Conservation (phyloP, 1,140 invertebrate species). For the Brachionus asplanchnoidis region DNA sequence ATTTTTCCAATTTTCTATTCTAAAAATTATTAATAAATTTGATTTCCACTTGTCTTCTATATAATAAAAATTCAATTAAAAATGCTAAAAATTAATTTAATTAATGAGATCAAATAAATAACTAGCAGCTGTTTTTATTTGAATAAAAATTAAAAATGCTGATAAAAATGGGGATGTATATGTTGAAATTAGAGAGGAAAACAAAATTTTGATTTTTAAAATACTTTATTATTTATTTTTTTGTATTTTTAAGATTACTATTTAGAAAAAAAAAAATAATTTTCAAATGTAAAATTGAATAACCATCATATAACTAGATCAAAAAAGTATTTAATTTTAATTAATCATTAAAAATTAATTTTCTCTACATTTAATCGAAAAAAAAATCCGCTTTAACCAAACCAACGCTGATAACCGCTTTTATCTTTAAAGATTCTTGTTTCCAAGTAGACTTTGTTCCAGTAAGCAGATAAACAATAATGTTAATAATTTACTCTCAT, state of each 20-base stretch:
- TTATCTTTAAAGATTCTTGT: background rate
- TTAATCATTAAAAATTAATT: background rate
- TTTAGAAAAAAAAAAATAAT: background rate
- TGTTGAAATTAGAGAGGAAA: too few relatives aligned
- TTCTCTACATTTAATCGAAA: background rate
- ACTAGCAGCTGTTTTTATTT: background rate
- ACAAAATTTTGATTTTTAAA: background rate
- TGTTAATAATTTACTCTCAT: background rate
- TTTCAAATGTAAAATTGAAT: constrained; percentile 1
- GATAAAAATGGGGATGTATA: too few relatives aligned
- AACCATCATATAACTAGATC: background rate
- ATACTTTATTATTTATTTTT: background rate
- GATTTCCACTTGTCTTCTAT: too few relatives aligned
- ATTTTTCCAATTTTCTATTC: too few relatives aligned
- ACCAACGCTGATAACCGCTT: background rate
- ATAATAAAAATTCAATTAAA: too few relatives aligned
- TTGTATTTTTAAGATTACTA: background rate
- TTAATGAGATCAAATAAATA: too few relatives aligned
- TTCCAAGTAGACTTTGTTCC: background rate
- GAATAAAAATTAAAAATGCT: too few relatives aligned
- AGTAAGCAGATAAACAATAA: background rate
- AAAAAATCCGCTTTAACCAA: background rate
- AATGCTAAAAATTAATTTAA: too few relatives aligned
- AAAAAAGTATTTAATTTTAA: background rate
- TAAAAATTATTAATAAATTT: too few relatives aligned